Evolutionary conservation across 2,797 vertebrate genomes (phyloP).

Genomic region (Hemitrygon akajei): DNA sequence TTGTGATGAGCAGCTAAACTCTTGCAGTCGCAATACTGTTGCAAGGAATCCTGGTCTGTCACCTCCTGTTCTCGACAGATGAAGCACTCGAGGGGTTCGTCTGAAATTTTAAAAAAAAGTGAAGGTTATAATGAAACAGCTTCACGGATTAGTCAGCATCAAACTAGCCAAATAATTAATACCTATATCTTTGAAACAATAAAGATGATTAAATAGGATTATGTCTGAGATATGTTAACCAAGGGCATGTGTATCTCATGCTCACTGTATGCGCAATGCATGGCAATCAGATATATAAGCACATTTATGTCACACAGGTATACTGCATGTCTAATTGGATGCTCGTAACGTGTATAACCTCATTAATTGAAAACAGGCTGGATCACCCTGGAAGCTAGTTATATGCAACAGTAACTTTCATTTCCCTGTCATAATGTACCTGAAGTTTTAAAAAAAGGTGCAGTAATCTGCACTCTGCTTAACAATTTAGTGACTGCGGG

Average conservation of each 20-base stretch:
- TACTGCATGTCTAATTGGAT: background rate
- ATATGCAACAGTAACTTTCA: background rate
- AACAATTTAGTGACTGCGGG: background rate
- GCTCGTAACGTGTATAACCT: background rate
- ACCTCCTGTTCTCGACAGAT: slow-evolving; percentile 67
- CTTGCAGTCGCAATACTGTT: slow-evolving; percentile 64
- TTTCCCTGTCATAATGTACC: background rate
- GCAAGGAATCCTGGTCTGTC: slow-evolving; percentile 55
- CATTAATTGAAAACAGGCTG: background rate
- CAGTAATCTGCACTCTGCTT: background rate
- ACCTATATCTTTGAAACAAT: background rate
- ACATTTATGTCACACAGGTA: background rate
- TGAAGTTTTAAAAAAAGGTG: background rate
- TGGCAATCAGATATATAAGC: background rate
- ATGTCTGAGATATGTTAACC: background rate
- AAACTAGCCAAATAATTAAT: background rate
- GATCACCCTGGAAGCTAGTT: background rate
- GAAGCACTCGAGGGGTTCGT: slow-evolving; percentile 60
- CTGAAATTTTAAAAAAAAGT: background rate
- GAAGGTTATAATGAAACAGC: background rate
- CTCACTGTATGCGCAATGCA: background rate
- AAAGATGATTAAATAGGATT: background rate
- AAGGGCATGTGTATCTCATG: background rate
- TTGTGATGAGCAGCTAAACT: slow-evolving; percentile 55
- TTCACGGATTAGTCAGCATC: background rate